Base-by-base conservation (phyloP, 1,140 invertebrate species). In the Calycopis cecrops region DNA sequence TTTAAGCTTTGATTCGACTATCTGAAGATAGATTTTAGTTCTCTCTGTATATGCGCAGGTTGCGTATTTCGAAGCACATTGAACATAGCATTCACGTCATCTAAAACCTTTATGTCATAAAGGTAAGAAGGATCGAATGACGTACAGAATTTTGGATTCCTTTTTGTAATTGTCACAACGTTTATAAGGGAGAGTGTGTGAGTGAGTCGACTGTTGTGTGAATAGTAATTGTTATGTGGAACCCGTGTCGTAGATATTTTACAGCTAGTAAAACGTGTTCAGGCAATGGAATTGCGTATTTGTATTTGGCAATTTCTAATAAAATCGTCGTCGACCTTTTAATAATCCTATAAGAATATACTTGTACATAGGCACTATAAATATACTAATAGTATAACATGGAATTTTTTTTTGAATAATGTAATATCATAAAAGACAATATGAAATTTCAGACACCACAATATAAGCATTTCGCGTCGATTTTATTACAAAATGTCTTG, bases 231-330 rank as follows among this genome's bases (percentile, higher is more conserved):
- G 28, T 56, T 35, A 59, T 59, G 55, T 28, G 21, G 21, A 28
- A 28, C 21, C 62, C 64, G 59, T 68, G 67, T 69, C 69, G 60
- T 69, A 67, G 65, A 76, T 73, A 75, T 69, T 78, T 66, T 70
- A 68, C 69, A 67, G 61, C 57, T 62, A 65, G 69, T 69, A 44
- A 44, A 44, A 44, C 16, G 17, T 14, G 9, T 16, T 16, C 40
- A 16, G 40, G 17, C 40, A 44, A 14, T 40, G 38, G 14, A 40
- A 40, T 44, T 9, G 9, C 14, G 40, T 44, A 28, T 28, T 28
- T 28, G 21, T 28, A 28, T 28, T 28, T 3, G 21, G 6, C 21
- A 28, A 28, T 6, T 28, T 28, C 2, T 28, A 28, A 3, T 28
- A 28, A 28, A 28, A 28, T 28, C 6, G 21, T 3, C 21, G 6